Evolutionary conservation across 2,113 vertebrate genomes (phyloP).

Genomic region (Hiodon alosoides): DNA sequence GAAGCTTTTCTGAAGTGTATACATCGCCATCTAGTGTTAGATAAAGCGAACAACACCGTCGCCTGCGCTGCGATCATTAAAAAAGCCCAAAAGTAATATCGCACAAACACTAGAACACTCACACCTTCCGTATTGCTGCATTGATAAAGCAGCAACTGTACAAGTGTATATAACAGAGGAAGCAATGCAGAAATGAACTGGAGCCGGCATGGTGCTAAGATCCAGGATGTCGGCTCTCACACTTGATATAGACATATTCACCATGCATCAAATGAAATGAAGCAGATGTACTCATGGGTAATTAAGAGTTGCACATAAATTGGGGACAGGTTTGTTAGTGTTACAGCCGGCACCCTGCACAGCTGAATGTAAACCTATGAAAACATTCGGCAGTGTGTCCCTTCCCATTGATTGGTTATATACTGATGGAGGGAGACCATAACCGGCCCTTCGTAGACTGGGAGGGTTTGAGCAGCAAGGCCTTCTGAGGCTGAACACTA

Average conservation of each 20-base stretch:
- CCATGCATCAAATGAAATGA: too few relatives aligned
- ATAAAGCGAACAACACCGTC: neutral
- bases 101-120: neutral
- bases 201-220: slow-evolving; percentile 29
- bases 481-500: too few relatives aligned
- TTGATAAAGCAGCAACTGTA: slow-evolving; percentile 23
- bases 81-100: slow-evolving; percentile 7
- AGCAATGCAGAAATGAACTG: slow-evolving; percentile 41
- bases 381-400: too few relatives aligned
- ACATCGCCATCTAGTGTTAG: slow-evolving; percentile 15
- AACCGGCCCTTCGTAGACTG: neutral
- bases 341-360: too few relatives aligned
- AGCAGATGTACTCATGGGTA: too few relatives aligned
- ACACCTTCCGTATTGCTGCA: neutral
- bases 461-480: too few relatives aligned
- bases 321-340: too few relatives aligned
- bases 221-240: slow-evolving; percentile 43
- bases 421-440: too few relatives aligned
- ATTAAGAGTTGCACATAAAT: too few relatives aligned
- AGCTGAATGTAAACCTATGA: too few relatives aligned
- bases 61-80: slow-evolving; percentile 31
- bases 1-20: neutral
- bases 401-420: too few relatives aligned
- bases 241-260: slow-evolving; percentile 47
- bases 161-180: slow-evolving; percentile 46